These are phyloP conservation scores for Hipparchia semele DNA, from an alignment of 2,888 invertebrate species.

Conservation along the genomic window DNA sequence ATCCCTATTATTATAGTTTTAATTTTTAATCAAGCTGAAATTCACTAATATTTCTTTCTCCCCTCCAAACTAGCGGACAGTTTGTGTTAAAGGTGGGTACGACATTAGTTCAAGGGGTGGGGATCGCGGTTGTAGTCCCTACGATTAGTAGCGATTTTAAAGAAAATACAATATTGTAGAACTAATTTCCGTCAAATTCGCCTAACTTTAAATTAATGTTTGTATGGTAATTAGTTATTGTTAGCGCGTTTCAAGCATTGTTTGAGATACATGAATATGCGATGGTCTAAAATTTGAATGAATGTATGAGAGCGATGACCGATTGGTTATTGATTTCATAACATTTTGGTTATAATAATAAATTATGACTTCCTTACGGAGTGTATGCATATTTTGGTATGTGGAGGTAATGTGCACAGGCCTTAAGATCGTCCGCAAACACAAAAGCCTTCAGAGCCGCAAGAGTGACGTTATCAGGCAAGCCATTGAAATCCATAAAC, in stretches of 20 bases:
- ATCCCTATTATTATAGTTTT: no score
- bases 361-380: background rate
- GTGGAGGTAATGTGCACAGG: background rate
- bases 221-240: background rate
- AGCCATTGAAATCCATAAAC: background rate
- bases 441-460: background rate
- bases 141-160: no score
- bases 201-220: background rate
- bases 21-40: no score
- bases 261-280: background rate
- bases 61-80: no score
- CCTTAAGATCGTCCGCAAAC: background rate
- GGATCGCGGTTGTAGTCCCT: no score
- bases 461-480: background rate
- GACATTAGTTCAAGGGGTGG: no score
- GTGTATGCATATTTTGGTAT: background rate
- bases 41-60: no score
- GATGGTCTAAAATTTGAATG: background rate
- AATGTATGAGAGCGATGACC: background rate
- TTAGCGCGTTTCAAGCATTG: background rate
- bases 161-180: no score
- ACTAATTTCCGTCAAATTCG: background rate
- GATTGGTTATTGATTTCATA: slow-evolving; percentile 4
- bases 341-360: background rate
- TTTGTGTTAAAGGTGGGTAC: no score